phyloP scores from a whole-genome alignment of 2,113 vertebrate genomes.

The Toxotes jaculatrix region DNA sequence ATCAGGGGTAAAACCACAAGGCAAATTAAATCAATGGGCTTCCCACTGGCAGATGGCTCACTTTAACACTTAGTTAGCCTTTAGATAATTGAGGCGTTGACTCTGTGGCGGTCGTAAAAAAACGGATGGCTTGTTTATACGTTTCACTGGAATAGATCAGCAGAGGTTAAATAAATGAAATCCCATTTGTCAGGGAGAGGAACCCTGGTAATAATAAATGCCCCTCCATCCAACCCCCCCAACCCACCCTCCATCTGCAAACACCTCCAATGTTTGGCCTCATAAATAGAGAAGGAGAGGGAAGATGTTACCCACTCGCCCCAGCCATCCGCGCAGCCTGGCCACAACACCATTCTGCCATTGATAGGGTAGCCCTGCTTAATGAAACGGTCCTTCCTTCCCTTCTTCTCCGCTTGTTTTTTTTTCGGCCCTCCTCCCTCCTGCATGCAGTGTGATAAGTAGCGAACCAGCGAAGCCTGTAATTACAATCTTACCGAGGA shows the following conservation, averaged over 20 bases:
- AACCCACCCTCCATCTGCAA: slow-evolving; percentile 83
- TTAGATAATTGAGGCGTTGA: slow-evolving; percentile 99
- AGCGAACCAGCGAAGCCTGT: slow-evolving; percentile 98
- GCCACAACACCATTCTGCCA: slow-evolving; percentile 86
- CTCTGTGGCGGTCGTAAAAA: slow-evolving; percentile 97
- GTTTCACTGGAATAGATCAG: slow-evolving; percentile 99
- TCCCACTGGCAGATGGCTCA: slow-evolving; percentile 99
- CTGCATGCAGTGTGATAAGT: slow-evolving; percentile 97
- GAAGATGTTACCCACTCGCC: slow-evolving; percentile 88
- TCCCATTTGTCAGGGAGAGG: slow-evolving; percentile 98
- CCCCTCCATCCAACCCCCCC: slow-evolving; percentile 59
- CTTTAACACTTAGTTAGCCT: slow-evolving; percentile 99
- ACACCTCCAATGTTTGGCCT: slow-evolving; percentile 97
- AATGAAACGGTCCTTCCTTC: slow-evolving; percentile 95
- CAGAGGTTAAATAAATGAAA: slow-evolving; percentile 99
- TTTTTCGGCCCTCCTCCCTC: slow-evolving; percentile 93
- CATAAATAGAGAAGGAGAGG: slow-evolving; percentile 91
- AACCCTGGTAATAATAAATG: slow-evolving; percentile 92
- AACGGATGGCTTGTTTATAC: slow-evolving; percentile 99
- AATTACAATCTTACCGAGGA: slow-evolving; percentile 99
- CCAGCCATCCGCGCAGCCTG: slow-evolving; percentile 60
- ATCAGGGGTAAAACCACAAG: slow-evolving; percentile 83
- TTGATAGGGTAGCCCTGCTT: slow-evolving; percentile 98
- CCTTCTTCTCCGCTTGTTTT: slow-evolving; percentile 88
- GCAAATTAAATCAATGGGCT: slow-evolving; percentile 99